phyloP scores from a whole-genome alignment of 2,113 vertebrate genomes.

The Alligator mississippiensis region DNA sequence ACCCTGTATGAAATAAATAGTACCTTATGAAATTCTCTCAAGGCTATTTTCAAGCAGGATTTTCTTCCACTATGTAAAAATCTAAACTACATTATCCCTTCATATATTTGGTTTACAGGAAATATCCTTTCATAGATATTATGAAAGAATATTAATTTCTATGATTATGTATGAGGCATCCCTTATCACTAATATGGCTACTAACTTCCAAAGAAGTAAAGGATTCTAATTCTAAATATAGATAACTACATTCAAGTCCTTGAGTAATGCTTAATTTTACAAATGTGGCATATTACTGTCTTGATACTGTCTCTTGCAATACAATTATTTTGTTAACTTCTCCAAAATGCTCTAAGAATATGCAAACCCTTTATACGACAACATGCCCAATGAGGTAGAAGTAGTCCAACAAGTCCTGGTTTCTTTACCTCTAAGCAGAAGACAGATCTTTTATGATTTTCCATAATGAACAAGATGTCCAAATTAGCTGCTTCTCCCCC shows the following conservation, averaged over 20 bases:
- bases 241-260: slow-evolving; percentile 45
- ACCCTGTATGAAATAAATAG: no score
- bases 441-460: neutral
- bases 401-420: neutral
- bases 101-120: neutral
- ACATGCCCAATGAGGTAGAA: neutral
- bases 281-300: neutral
- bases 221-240: slow-evolving; percentile 51
- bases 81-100: neutral
- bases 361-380: neutral
- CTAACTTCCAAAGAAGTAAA: slow-evolving; percentile 41
- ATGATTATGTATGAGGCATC: no score
- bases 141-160: no score
- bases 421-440: neutral
- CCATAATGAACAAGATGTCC: neutral
- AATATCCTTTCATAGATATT: neutral
- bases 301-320: slow-evolving; percentile 5
- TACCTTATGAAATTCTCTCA: neutral
- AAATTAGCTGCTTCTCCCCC: neutral
- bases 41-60: neutral
- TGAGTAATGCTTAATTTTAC: slow-evolving; percentile 26
- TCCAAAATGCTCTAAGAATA: neutral
- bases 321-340: neutral
- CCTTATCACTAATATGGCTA: slow-evolving; percentile 44
- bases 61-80: neutral